Percentiles rank a stretch among this genome's conserved stretches.
Evolutionary conservation across 2,113 vertebrate genomes (phyloP).

Genomic region (Elephas maximus): DNA sequence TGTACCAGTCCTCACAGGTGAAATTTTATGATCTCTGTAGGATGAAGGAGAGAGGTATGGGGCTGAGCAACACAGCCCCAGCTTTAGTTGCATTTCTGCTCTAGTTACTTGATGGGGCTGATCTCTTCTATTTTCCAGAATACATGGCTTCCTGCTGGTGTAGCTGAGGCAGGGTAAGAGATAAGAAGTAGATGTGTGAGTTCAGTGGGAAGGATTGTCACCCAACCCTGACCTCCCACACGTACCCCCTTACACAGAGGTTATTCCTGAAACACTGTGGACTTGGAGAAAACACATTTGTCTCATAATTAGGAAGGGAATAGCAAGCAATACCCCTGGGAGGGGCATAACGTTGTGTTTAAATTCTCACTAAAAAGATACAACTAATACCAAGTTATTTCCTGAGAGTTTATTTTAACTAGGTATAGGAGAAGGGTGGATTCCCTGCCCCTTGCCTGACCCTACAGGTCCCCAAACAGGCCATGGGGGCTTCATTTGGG

Average conservation of each 20-base stretch:
- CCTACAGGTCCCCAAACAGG: neutral
- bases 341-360: neutral
- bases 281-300: neutral
- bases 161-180: neutral
- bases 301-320: neutral
- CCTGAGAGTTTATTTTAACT: conserved; percentile 20
- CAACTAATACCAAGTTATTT: conserved; percentile 12
- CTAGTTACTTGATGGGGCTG: neutral
- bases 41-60: neutral
- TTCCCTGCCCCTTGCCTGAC: neutral
- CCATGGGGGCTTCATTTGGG: neutral
- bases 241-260: neutral
- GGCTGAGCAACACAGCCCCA: neutral
- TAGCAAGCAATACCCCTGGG: neutral
- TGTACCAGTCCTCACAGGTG: neutral
- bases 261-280: neutral
- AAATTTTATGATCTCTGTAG: neutral
- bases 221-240: neutral
- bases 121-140: neutral
- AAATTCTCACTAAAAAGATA: conserved; percentile 40
- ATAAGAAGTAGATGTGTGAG: neutral
- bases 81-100: neutral
- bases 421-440: neutral
- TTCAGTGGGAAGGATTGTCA: neutral
- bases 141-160: neutral